These are phyloP conservation scores for Dione juno DNA, from an alignment of 2,888 invertebrate genomes.

Conservation along the genomic window DNA sequence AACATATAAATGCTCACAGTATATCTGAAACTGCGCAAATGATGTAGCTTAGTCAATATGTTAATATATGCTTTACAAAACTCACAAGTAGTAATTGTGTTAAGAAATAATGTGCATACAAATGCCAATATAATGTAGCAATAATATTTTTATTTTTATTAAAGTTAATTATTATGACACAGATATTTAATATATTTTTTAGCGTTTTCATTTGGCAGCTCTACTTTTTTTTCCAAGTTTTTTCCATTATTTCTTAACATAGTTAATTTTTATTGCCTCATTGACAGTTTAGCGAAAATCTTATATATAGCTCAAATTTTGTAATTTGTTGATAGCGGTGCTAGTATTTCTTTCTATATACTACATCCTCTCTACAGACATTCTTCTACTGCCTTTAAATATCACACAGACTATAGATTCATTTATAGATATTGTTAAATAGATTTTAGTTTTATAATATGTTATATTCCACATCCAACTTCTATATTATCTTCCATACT, in stretches of 20 bases:
- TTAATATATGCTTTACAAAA: background rate
- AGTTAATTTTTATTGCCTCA: constrained; percentile 21
- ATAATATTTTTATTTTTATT: too few species aligned
- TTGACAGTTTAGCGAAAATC: constrained; percentile 10
- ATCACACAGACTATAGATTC: constrained; percentile 11
- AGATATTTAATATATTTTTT: too few species aligned
- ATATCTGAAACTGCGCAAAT: constrained; percentile 12
- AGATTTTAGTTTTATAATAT: constrained; percentile 20
- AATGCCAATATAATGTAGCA: too few species aligned
- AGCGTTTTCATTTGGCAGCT: too few species aligned
- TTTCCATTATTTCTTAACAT: background rate
- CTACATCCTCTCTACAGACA: too few species aligned
- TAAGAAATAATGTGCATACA: background rate
- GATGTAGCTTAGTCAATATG: background rate
- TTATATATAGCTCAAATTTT: constrained; percentile 21
- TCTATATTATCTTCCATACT: background rate
- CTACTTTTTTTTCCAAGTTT: background rate
- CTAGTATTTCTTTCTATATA: constrained; percentile 25
- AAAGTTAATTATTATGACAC: too few species aligned
- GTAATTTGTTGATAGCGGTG: constrained; percentile 20
- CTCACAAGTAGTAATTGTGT: background rate
- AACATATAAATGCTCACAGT: constrained; percentile 8
- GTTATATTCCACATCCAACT: background rate
- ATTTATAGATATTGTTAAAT: constrained; percentile 27
- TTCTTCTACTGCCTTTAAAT: constrained; percentile 26